Evolutionary conservation across 1,140 invertebrate species (phyloP).

Genomic region (Epicauta chinensis): DNA sequence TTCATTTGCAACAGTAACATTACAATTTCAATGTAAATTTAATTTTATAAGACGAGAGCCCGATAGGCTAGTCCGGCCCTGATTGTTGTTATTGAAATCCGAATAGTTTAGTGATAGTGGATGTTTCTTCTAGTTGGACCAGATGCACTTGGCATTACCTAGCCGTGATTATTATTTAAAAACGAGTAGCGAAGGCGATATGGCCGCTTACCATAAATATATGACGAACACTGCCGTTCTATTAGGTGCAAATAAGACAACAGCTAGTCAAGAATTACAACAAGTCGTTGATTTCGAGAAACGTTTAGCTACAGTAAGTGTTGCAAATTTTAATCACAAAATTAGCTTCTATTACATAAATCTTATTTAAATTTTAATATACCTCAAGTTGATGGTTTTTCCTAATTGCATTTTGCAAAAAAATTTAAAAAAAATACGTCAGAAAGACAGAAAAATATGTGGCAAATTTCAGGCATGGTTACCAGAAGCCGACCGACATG

Average conservation of each 20-base stretch:
- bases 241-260: conserved; percentile 60
- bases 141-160: conserved; percentile 71
- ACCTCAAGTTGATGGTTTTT: too few relatives aligned
- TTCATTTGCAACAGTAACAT: too few relatives aligned
- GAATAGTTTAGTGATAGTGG: too few relatives aligned
- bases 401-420: too few relatives aligned
- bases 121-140: conserved; percentile 59
- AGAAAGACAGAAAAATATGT: neutral
- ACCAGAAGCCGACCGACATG: conserved; percentile 75
- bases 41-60: too few relatives aligned
- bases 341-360: neutral
- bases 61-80: too few relatives aligned
- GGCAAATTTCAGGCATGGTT: conserved; percentile 54
- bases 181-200: conserved; percentile 56
- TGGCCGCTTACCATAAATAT: conserved; percentile 69
- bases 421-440: too few relatives aligned
- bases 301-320: conserved; percentile 66
- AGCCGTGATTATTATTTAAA: conserved; percentile 78
- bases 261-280: conserved; percentile 57
- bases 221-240: conserved; percentile 71
- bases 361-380: too few relatives aligned
- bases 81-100: too few relatives aligned
- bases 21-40: too few relatives aligned
- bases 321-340: neutral
- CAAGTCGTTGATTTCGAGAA: conserved; percentile 71